phyloP scores from a whole-genome alignment of 2,113 vertebrate species.

The Heterotis niloticus region DNA sequence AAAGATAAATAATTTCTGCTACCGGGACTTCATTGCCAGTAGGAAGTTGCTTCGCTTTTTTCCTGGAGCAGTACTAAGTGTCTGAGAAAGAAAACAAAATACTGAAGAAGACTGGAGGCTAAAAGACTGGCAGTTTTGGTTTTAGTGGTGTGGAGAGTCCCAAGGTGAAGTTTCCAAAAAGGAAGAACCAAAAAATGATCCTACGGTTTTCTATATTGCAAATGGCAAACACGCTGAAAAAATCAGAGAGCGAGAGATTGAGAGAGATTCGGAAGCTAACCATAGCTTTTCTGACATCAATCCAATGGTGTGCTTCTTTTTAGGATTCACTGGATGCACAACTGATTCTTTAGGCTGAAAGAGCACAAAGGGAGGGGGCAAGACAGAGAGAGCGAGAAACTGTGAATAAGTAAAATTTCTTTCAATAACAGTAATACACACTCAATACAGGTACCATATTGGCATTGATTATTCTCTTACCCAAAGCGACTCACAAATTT shows the following conservation, averaged over 20 bases:
- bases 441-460: no score
- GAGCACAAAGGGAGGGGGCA: no score
- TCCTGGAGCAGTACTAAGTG: neutral
- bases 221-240: conserved; percentile 30
- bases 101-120: conserved; percentile 3
- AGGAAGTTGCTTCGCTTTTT: neutral
- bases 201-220: neutral
- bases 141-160: neutral
- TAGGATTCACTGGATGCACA: conserved; percentile 65
- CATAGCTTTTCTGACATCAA: conserved; percentile 73
- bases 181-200: neutral
- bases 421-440: no score
- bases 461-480: no score
- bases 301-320: conserved; percentile 50
- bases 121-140: neutral
- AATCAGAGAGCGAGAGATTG: no score
- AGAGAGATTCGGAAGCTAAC: no score
- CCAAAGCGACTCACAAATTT: no score
- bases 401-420: no score
- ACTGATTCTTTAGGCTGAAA: conserved; percentile 69
- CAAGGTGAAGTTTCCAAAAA: neutral
- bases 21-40: neutral
- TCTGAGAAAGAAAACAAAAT: neutral
- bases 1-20: neutral
- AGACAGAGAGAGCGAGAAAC: conserved; percentile 6